Conservation (phyloP, 2,888 invertebrate genomes). For the Microctonus brassicae region DNA sequence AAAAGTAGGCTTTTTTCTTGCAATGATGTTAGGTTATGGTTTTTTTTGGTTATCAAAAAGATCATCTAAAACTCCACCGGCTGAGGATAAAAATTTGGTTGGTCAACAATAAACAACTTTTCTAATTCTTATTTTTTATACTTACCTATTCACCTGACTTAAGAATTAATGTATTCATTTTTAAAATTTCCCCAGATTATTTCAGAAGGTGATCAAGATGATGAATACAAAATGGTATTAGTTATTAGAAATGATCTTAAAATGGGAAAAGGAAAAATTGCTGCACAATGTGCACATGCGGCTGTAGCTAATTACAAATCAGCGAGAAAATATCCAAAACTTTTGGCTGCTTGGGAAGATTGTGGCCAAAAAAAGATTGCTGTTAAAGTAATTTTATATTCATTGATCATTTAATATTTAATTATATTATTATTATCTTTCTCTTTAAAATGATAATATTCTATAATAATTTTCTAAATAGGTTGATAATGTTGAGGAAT, state of each 20-base stretch:
- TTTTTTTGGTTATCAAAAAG: slow-evolving; percentile 46
- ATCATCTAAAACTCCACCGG: slow-evolving; percentile 16
- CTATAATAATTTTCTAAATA: slow-evolving; percentile 47
- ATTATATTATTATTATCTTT: no score
- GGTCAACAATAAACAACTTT: slow-evolving; percentile 26
- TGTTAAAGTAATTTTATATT: slow-evolving; percentile 73
- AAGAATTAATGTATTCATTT: no score
- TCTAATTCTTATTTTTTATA: no score
- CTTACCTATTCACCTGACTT: no score
- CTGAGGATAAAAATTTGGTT: slow-evolving; percentile 38
- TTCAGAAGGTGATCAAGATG: background rate
- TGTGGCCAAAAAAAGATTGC: slow-evolving; percentile 91
- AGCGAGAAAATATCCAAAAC: slow-evolving; percentile 75
- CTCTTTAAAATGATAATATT: background rate
- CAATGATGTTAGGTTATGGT: slow-evolving; percentile 51
- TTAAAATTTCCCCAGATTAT: slow-evolving; percentile 21
- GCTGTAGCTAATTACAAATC: slow-evolving; percentile 88
- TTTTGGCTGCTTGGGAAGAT: slow-evolving; percentile 76
- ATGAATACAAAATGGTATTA: slow-evolving; percentile 79
- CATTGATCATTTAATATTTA: background rate
- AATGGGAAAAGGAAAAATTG: slow-evolving; percentile 96
- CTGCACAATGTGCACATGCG: slow-evolving; percentile 96
- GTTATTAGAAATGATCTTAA: slow-evolving; percentile 90
- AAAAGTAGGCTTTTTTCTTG: slow-evolving; percentile 49
- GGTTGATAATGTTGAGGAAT: slow-evolving; percentile 81